Evolutionary conservation across 2,113 vertebrate genomes (phyloP).

Genomic region (Nerophis ophidion): DNA sequence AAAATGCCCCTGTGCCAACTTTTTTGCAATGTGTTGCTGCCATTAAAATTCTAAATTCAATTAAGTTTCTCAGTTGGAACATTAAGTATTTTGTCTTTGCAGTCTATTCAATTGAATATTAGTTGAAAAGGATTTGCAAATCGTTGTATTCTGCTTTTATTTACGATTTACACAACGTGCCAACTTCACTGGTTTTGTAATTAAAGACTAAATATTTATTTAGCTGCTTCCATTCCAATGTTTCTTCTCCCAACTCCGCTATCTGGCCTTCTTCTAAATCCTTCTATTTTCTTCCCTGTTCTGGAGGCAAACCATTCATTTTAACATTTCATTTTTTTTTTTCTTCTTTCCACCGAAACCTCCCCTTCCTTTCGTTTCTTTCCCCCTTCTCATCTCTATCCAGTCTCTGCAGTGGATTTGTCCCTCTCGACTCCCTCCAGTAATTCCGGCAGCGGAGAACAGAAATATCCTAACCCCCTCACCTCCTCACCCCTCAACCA

Average conservation of each 20-base stretch:
- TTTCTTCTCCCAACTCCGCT: conserved; percentile 4
- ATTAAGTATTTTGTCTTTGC: too few relatives aligned
- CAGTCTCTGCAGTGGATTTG: conserved; percentile 19
- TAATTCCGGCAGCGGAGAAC: conserved; percentile 18
- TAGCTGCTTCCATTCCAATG: not conserved
- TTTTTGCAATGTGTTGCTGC: too few relatives aligned
- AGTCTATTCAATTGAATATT: too few relatives aligned
- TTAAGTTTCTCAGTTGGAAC: too few relatives aligned
- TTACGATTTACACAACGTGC: too few relatives aligned
- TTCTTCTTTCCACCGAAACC: conserved; percentile 15
- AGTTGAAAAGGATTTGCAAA: too few relatives aligned
- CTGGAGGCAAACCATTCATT: conserved; percentile 25
- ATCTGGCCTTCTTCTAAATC: conserved; percentile 3
- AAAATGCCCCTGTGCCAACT: too few relatives aligned
- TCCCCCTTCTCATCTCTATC: conserved; percentile 32
- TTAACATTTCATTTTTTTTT: conserved; percentile 17
- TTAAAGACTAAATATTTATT: too few relatives aligned
- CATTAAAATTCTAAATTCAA: too few relatives aligned
- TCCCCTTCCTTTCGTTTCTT: conserved; percentile 26
- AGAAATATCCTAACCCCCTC: conserved; percentile 52
- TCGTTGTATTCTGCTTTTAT: too few relatives aligned
- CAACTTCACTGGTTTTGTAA: too few relatives aligned
- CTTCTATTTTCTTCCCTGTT: conserved; percentile 3
- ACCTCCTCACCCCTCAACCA: conserved; percentile 34
- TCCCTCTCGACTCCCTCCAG: conserved; percentile 38